A percentile compares a stretch with the other conserved stretches of the same genome.
These are phyloP conservation scores for Tetramorium alpestre DNA, from an alignment of 1,140 invertebrate species.

Conservation along the genomic window DNA sequence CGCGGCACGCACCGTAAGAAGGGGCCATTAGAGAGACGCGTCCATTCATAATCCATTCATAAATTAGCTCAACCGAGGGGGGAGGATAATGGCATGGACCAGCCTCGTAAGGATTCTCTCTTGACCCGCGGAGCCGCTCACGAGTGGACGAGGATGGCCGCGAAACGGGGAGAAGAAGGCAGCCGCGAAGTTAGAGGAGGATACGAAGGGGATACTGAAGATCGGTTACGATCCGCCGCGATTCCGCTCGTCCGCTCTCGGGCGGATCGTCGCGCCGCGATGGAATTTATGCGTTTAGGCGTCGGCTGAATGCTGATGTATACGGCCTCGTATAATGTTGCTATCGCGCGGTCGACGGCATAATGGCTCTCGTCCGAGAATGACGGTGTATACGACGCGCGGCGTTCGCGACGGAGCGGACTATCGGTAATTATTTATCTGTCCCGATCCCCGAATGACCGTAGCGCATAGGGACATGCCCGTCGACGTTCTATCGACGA, in stretches of 20 bases:
- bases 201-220: slow-evolving; percentile 20
- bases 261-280: slow-evolving; percentile 57
- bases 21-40: slow-evolving; percentile 25
- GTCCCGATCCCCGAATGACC: slow-evolving; percentile 64
- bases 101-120: slow-evolving; percentile 45
- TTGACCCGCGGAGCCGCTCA: slow-evolving; percentile 61
- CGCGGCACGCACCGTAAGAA: slow-evolving; percentile 20
- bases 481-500: slow-evolving; percentile 13
- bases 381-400: slow-evolving; percentile 30
- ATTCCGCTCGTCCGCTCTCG: slow-evolving; percentile 53
- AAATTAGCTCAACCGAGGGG: slow-evolving; percentile 64
- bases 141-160: not conserved
- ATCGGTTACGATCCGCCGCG: slow-evolving; percentile 59
- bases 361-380: slow-evolving; percentile 64
- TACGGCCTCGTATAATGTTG: slow-evolving; percentile 67
- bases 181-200: not conserved
- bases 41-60: slow-evolving; percentile 76
- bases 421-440: slow-evolving; percentile 76
- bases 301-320: slow-evolving; percentile 65
- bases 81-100: slow-evolving; percentile 64
- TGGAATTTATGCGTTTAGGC: slow-evolving; percentile 69
- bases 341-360: slow-evolving; percentile 45
- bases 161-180: not conserved
- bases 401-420: slow-evolving; percentile 17
- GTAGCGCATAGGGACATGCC: slow-evolving; percentile 54